Percentiles rank a stretch among this genome's conserved stretches.
Conservation (phyloP, 2,888 invertebrate genomes). For the Diloba caeruleocephala region DNA sequence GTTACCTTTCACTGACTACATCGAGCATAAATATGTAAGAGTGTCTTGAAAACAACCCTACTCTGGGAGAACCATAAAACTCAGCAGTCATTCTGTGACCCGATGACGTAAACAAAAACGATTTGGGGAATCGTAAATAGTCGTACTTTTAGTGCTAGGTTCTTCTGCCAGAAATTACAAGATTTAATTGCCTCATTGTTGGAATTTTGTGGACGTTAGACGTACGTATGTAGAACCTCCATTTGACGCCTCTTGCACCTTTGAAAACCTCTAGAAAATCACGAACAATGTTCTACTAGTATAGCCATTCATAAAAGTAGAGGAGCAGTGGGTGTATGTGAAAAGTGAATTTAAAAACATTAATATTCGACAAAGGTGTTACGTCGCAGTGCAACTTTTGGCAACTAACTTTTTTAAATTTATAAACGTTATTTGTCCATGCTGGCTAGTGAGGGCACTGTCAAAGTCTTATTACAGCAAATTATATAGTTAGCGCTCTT, state of each 20-base stretch:
- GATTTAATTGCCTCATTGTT: slow-evolving; percentile 43
- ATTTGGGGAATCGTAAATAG: slow-evolving; percentile 45
- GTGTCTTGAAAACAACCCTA: slow-evolving; percentile 20
- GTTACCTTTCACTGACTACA: slow-evolving; percentile 19
- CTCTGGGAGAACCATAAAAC: slow-evolving; percentile 13
- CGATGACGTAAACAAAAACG: slow-evolving; percentile 23
- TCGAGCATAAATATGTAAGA: slow-evolving; percentile 26
- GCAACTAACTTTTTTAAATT: too few relatives aligned
- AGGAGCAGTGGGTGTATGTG: too few relatives aligned
- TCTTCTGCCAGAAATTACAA: slow-evolving; percentile 31
- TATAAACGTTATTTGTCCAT: too few relatives aligned
- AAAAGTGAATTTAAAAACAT: too few relatives aligned
- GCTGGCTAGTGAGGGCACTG: background rate
- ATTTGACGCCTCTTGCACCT: slow-evolving; percentile 12
- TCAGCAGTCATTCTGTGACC: slow-evolving; percentile 14
- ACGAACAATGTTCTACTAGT: slow-evolving; percentile 1
- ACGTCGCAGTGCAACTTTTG: too few relatives aligned
- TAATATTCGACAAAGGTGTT: too few relatives aligned
- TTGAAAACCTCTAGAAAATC: slow-evolving; percentile 8
- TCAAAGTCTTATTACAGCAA: slow-evolving; percentile 2
- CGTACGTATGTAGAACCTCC: too few relatives aligned
- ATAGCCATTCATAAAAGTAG: background rate
- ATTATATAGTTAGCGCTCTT: slow-evolving; percentile 12
- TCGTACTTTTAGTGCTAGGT: slow-evolving; percentile 31
- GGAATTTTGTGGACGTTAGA: slow-evolving; percentile 29